Base-by-base conservation (phyloP, 2,797 vertebrate genomes). In the Microctenopoma lineatum region DNA sequence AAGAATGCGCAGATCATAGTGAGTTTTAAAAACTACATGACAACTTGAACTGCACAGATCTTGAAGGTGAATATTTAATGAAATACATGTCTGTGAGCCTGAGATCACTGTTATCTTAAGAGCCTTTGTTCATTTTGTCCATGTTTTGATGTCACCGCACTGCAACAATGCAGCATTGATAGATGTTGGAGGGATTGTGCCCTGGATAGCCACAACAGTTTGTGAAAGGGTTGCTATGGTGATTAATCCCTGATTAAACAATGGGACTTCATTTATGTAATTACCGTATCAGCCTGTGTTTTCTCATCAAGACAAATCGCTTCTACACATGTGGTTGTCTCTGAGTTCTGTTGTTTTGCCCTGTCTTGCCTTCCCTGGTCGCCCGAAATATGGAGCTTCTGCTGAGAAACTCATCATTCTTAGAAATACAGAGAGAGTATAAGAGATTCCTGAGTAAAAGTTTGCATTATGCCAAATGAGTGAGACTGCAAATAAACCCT, bases 121-220 rank as follows among this genome's bases (percentile, higher is more conserved):
- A 56, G 59, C 64, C 59, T 81, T 84, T 86, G 54, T 81, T 45
- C 4, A 4, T 14, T 74, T 72, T 79, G 18, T 65, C 36, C 7
- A 9, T 76, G 55, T 84, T 80, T 85, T 75, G 70, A 84, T 73
- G 81, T 81, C 65, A 79, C 56, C 63, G 62, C 53, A 42, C 42
- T 29, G 48, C 68, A 87, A 90, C 84, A 91, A 81, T 79, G 73
- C 65, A 67, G 72, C 83, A 75, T 84, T 94, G 82, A 90, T 75
- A 51, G 79, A 64, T 66, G 58, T 65, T 46, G 32, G 32, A 32
- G 2, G 36, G 63, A 58, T 66, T 77, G 80, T 79, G 66, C 70
- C 57, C 74, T 55, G 48, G 65, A 80, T 60, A 76, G 41, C 42
- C 25, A 55, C 48, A 75, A 27, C 77, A 78, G 73, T 76, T 74